These are phyloP conservation scores for Pontoporia blainvillei DNA, from an alignment of 2,113 vertebrate genomes.

Conservation along the genomic window DNA sequence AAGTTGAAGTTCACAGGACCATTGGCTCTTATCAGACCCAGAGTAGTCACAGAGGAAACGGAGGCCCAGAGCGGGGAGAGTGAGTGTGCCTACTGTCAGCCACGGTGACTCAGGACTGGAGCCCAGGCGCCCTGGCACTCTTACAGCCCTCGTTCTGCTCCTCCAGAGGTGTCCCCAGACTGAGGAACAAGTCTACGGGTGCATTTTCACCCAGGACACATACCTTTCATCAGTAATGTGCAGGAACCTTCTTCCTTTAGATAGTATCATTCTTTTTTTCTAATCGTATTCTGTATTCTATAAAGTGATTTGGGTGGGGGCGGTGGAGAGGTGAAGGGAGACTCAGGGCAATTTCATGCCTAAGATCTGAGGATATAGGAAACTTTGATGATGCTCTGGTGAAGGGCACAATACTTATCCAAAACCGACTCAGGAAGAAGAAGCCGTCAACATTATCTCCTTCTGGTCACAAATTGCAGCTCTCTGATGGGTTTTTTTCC, in stretches of 20 bases:
- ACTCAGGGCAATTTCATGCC: conserved; percentile 42
- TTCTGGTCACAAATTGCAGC: conserved; percentile 48
- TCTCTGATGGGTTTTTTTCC: conserved; percentile 56
- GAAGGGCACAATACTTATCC: conserved; percentile 48
- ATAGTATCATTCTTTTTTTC: neutral
- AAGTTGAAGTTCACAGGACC: neutral
- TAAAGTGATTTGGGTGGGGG: neutral
- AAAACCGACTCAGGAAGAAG: neutral
- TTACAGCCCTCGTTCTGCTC: neutral
- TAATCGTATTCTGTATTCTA: neutral
- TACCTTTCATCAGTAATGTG: neutral
- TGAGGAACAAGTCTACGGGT: too few relatives aligned
- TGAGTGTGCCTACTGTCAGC: accelerated
- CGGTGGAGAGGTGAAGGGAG: neutral
- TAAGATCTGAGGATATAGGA: neutral
- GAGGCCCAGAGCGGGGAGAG: neutral
- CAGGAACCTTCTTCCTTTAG: neutral
- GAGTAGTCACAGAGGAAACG: neutral
- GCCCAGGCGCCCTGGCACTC: neutral
- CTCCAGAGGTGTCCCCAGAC: neutral
- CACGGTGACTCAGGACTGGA: neutral
- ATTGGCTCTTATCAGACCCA: neutral
- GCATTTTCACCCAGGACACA: neutral
- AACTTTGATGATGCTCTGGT: neutral
- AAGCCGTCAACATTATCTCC: conserved; percentile 44